Conservation (phyloP, 2,797 vertebrate species). For the Platyrinchus mystaceus region DNA sequence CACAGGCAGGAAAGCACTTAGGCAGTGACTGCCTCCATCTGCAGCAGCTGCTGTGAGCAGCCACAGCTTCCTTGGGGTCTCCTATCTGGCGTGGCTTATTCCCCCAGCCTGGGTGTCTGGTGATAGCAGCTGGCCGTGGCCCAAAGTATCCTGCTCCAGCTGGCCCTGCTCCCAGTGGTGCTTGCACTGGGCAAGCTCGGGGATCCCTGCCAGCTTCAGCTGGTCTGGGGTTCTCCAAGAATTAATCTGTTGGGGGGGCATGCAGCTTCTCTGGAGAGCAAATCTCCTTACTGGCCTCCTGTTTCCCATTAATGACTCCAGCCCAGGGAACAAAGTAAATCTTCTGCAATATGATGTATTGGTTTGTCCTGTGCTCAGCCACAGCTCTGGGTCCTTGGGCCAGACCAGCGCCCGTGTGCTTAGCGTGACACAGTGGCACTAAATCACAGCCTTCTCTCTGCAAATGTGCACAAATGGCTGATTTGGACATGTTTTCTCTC, state of each 20-base stretch:
- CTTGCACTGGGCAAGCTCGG: neutral
- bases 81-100: neutral
- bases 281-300: neutral
- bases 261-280: neutral
- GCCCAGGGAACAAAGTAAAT: neutral
- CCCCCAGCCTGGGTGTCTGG: neutral
- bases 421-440: neutral
- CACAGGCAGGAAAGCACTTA: neutral
- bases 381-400: neutral
- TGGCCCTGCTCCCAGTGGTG: neutral
- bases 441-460: neutral
- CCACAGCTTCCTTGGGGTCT: neutral
- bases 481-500: neutral
- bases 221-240: neutral
- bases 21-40: neutral
- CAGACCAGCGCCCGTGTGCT: neutral
- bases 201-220: neutral
- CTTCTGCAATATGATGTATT: neutral
- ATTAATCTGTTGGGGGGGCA: neutral
- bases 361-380: neutral
- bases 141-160: neutral
- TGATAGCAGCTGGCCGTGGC: neutral
- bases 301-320: neutral
- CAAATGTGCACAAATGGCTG: accelerated
- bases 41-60: neutral